Evolutionary conservation across 2,113 vertebrate genomes (phyloP).

Genomic region (Atherinomorus stipes): DNA sequence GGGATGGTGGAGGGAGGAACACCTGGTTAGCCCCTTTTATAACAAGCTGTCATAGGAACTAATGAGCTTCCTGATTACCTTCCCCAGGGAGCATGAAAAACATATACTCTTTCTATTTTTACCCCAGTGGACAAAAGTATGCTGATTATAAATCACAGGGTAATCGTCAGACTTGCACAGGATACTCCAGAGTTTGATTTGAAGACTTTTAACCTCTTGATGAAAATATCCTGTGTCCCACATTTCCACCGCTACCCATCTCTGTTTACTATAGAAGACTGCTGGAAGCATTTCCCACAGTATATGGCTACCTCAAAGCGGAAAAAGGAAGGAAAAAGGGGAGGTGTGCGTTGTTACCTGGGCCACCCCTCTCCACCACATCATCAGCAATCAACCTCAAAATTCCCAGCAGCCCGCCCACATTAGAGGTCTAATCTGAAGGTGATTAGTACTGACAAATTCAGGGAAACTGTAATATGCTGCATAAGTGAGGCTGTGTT

Average conservation of each 20-base stretch:
- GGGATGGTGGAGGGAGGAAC: slow-evolving; percentile 50
- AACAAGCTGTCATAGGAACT: slow-evolving; percentile 69
- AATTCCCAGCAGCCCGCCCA: slow-evolving; percentile 41
- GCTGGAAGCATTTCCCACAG: slow-evolving; percentile 26
- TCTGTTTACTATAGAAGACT: slow-evolving; percentile 26
- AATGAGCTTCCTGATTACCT: slow-evolving; percentile 76
- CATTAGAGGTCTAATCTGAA: slow-evolving; percentile 52
- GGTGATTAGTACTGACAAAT: slow-evolving; percentile 74
- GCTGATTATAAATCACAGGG: slow-evolving; percentile 64
- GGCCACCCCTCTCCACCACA: slow-evolving; percentile 47
- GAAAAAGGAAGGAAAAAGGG: neutral
- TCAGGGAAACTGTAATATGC: slow-evolving; percentile 58
- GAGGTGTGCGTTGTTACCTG: slow-evolving; percentile 41
- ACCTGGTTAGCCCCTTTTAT: slow-evolving; percentile 67
- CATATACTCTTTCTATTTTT: slow-evolving; percentile 63
- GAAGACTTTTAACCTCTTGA: slow-evolving; percentile 45
- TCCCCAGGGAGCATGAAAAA: slow-evolving; percentile 64
- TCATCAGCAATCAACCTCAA: slow-evolving; percentile 70
- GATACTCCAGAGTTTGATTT: slow-evolving; percentile 55
- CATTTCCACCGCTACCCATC: slow-evolving; percentile 29
- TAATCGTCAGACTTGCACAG: slow-evolving; percentile 47
- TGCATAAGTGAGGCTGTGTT: slow-evolving; percentile 62
- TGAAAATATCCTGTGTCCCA: slow-evolving; percentile 47
- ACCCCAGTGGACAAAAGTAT: slow-evolving; percentile 52
- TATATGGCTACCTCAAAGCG: slow-evolving; percentile 37